These are phyloP conservation scores for Yponomeuta evonymella DNA, from an alignment of 2,888 invertebrate species.

Conservation along the genomic window DNA sequence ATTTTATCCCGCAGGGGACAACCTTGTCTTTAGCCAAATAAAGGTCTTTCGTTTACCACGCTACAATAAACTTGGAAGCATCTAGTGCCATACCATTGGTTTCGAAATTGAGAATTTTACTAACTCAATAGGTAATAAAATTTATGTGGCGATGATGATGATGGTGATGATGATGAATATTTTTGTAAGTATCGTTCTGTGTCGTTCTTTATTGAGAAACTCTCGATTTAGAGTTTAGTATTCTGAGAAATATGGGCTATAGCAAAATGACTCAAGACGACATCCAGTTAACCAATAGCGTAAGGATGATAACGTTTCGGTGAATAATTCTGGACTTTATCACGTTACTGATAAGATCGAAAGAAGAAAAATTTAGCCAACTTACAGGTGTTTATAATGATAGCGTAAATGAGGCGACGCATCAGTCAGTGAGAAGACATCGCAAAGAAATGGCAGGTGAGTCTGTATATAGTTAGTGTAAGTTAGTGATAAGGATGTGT, in stretches of 20 bases:
- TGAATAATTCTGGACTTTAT: conserved; percentile 4
- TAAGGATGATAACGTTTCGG: neutral
- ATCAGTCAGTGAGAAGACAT: conserved; percentile 29
- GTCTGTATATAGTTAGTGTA: conserved; percentile 38
- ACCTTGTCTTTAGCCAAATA: no score
- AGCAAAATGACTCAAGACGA: neutral
- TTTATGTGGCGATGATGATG: no score
- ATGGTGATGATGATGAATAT: no score
- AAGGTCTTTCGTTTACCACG: no score
- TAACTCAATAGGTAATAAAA: no score
- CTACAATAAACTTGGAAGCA: no score
- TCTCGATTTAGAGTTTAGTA: no score
- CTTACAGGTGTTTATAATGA: conserved; percentile 29
- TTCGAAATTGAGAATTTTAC: no score
- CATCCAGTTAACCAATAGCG: neutral
- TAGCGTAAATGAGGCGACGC: conserved; percentile 19
- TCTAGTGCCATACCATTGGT: no score
- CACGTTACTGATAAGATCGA: neutral
- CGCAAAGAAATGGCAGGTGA: conserved; percentile 42
- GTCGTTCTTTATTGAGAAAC: no score
- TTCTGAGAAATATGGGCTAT: neutral
- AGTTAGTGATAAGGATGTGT: conserved; percentile 25
- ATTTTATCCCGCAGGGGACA: no score
- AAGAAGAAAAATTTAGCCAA: neutral
- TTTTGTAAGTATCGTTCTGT: no score